Evolutionary conservation across 2,888 invertebrate genomes (phyloP).

Genomic region (Spatulosminthurus flaviceps): DNA sequence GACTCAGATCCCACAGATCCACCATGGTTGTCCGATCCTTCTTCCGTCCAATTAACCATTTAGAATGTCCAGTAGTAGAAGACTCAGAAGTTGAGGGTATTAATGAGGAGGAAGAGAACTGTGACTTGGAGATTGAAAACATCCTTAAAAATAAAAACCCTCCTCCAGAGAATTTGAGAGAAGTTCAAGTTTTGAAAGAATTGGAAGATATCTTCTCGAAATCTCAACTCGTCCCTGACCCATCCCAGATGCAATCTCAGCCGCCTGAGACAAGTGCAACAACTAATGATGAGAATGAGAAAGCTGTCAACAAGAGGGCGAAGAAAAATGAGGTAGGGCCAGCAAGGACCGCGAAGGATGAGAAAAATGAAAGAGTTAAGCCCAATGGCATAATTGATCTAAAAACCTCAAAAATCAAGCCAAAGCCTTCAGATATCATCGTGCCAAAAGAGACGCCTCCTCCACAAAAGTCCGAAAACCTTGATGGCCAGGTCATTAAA

Average conservation of each 20-base stretch:
- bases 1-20: conserved; percentile 30
- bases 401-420: not conserved
- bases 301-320: too few species aligned
- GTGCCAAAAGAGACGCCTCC: not conserved
- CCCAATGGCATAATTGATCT: conserved; percentile 11
- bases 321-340: not conserved
- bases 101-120: conserved; percentile 37
- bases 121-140: conserved; percentile 37
- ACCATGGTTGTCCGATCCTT: conserved; percentile 33
- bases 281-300: not conserved
- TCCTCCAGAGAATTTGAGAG: not conserved
- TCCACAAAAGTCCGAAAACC: not conserved
- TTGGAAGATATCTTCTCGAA: conserved; percentile 20
- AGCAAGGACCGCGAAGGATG: not conserved
- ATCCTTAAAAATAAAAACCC: conserved; percentile 15
- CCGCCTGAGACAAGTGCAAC: conserved; percentile 8
- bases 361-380: not conserved
- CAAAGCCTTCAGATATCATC: not conserved
- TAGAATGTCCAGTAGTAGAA: not conserved
- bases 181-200: conserved; percentile 9
- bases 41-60: conserved; percentile 16
- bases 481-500: not conserved
- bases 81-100: conserved; percentile 37
- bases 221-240: not conserved
- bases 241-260: not conserved